These are phyloP conservation scores for Ochropleura leucogaster DNA, from an alignment of 2,888 invertebrate genomes.

Conservation along the genomic window DNA sequence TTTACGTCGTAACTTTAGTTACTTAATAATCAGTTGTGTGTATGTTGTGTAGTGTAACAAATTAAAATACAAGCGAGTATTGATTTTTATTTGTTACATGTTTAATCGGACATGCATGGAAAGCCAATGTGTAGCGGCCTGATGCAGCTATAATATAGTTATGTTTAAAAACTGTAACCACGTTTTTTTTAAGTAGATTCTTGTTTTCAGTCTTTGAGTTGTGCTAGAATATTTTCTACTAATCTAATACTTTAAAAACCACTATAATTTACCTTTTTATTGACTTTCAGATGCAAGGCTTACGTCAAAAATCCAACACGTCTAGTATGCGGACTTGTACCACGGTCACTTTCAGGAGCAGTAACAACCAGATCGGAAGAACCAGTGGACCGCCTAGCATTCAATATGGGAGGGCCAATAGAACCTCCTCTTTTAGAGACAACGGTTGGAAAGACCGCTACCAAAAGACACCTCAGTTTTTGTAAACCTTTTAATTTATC, in stretches of 20 bases:
- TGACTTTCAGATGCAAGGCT: constrained; percentile 85
- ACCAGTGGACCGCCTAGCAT: constrained; percentile 67
- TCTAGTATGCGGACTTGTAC: constrained; percentile 85
- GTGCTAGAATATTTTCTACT: neutral
- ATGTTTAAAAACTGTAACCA: neutral
- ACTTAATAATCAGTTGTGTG: neutral
- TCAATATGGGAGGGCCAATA: constrained; percentile 74
- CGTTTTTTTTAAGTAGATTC: neutral
- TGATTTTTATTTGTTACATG: too few species aligned
- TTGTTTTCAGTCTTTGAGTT: neutral
- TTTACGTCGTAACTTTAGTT: neutral
- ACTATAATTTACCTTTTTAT: constrained; percentile 1
- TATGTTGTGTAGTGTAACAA: neutral
- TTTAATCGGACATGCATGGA: neutral
- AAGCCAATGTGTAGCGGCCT: neutral
- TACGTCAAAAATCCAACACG: constrained; percentile 89
- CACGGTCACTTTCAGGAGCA: constrained; percentile 83
- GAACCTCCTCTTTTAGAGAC: constrained; percentile 72
- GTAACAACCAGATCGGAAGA: constrained; percentile 76
- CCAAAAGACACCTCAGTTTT: constrained; percentile 78
- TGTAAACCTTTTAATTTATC: constrained; percentile 65
- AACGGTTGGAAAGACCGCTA: constrained; percentile 76
- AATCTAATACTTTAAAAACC: neutral
- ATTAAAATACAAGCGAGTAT: neutral
- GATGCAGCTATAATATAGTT: neutral